phyloP scores from a whole-genome alignment of 2,113 vertebrate genomes.

The Eidolon helvum region DNA sequence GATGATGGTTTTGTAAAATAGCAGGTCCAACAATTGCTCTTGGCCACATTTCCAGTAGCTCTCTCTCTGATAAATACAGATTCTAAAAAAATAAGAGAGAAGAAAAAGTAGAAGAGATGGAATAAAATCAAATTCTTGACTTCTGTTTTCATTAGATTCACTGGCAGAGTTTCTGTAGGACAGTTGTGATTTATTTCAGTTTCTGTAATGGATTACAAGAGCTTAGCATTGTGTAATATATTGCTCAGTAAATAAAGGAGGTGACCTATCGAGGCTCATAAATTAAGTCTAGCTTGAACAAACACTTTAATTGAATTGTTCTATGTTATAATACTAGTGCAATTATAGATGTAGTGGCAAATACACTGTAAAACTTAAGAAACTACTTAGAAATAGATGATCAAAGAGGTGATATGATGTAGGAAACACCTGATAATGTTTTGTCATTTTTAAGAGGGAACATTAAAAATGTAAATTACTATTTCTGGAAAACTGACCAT shows the following conservation, averaged over 20 bases:
- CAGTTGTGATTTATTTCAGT: constrained; percentile 35
- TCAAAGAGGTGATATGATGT: neutral
- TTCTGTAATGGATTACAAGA: constrained; percentile 31
- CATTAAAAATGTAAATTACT: neutral
- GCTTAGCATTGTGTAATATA: neutral
- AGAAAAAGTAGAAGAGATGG: neutral
- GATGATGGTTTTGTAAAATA: neutral
- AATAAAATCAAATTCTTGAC: neutral
- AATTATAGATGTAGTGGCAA: neutral
- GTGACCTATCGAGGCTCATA: constrained; percentile 27
- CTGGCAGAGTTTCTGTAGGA: neutral
- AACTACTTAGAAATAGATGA: neutral
- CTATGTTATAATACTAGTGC: neutral
- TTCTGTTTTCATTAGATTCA: neutral
- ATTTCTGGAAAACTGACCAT: neutral
- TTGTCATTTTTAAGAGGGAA: neutral
- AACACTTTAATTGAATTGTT: constrained; percentile 35
- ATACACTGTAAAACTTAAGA: neutral
- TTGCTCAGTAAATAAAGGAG: constrained; percentile 43
- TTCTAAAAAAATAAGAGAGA: neutral
- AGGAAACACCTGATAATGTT: neutral
- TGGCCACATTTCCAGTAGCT: neutral
- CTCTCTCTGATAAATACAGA: neutral
- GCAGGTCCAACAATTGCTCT: neutral
- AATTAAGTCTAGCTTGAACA: constrained; percentile 55